Base-by-base conservation (phyloP, 2,113 vertebrate species). In the Pelecanoides urinatrix region DNA sequence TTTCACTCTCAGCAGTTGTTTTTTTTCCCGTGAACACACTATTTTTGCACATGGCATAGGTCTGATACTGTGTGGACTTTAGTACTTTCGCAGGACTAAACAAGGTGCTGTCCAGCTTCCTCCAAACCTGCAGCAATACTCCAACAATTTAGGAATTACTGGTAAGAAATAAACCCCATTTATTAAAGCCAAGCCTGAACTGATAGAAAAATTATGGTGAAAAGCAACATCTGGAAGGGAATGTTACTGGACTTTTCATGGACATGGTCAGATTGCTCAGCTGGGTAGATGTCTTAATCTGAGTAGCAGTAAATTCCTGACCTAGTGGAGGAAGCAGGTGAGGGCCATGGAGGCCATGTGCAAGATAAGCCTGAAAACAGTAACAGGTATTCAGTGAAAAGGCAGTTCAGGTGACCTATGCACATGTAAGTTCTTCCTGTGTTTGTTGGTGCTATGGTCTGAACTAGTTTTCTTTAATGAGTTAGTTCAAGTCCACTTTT, bases 11-110 rank as follows among this genome's bases (percentile, higher is more conserved):
- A 52, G 4, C 20, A 87, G 29, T 10, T 3, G 4, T 32, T 58
- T 15, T 19, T 29, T 29, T 9, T 3, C 1, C 16, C 3, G 0
- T 32, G 16, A 16, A 40, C 27, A 16, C 15, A 7, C 11, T 47
- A 4, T 21, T 79, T 86, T 83, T 86, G n/a, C 22, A 16, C 6
- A 5, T 6, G 9, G 13, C 36, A 40, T 12, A 74, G 27, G 11
- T 62, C 26, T 32, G 29, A 49, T 40, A 26, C 6, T n/a, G 21
- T 30, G 12, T 65, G 42, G 42, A 16, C 18, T 68, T 80, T 88
- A 73, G 45, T 58, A 30, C 8, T 74, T 53, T 14, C 9, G 13
- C 18, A 30, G 59, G 72, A 58, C 19, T 62, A 68, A 58, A 76
- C 23, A 45, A 62, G 25, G 5, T 65, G 36, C 27, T 84, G 49